phyloP scores from a whole-genome alignment of 2,113 vertebrate genomes.

The Atherinomorus stipes region DNA sequence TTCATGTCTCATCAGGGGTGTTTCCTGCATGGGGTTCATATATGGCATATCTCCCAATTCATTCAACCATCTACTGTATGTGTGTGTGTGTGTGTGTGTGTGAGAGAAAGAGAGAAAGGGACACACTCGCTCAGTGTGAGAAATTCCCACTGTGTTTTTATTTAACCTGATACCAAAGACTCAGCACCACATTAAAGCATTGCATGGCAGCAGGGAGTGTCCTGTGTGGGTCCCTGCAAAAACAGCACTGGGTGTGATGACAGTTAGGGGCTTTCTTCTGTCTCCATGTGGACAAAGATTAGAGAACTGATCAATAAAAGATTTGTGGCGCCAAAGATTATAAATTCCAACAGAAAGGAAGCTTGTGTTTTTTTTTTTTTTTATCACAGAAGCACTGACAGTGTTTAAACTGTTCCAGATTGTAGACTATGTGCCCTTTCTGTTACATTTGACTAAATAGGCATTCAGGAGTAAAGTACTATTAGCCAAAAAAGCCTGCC shows the following conservation, averaged over 20 bases:
- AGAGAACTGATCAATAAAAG: conserved; percentile 17
- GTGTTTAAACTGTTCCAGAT: conserved; percentile 3
- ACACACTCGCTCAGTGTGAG: neutral
- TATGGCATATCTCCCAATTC: conserved; percentile 14
- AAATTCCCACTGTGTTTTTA: conserved; percentile 60
- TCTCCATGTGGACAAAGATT: conserved; percentile 50
- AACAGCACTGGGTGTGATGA: conserved; percentile 39
- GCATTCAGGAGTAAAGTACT: neutral
- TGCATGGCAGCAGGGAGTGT: conserved; percentile 50
- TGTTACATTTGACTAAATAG: conserved; percentile 13
- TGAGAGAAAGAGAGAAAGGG: too few species aligned
- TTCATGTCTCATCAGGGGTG: neutral
- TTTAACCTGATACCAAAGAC: conserved; percentile 57
- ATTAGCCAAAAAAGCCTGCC: conserved; percentile 1
- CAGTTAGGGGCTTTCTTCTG: conserved; percentile 45
- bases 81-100: conserved; percentile 18
- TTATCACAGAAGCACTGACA: neutral
- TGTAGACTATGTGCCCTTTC: conserved; percentile 2
- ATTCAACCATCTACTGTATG: neutral
- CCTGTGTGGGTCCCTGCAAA: conserved; percentile 55
- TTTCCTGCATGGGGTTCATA: conserved; percentile 12
- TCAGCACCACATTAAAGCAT: conserved; percentile 65
- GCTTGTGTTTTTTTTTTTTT: neutral
- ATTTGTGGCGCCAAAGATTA: neutral
- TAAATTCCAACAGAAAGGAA: conserved; percentile 2